Evolutionary conservation across 1,140 invertebrate species (phyloP).

Genomic region (Wiebesia pumilae): DNA sequence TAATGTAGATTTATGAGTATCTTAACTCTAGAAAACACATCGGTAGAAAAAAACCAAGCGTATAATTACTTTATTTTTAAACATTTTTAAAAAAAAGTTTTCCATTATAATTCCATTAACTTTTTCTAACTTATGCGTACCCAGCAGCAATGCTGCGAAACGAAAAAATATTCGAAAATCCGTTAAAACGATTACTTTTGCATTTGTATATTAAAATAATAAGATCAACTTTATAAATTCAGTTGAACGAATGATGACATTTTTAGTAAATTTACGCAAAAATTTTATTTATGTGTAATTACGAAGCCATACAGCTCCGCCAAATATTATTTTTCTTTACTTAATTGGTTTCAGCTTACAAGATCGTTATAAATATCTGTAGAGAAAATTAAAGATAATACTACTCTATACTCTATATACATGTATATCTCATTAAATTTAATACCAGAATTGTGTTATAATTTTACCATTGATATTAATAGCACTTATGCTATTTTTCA

Average conservation of each 20-base stretch:
- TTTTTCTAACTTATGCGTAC: background rate
- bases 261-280: background rate
- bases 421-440: background rate
- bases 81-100: background rate
- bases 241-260: background rate
- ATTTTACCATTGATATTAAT: background rate
- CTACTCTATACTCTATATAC: background rate
- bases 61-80: background rate
- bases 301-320: background rate
- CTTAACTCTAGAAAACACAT: background rate
- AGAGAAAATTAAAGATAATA: background rate
- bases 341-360: constrained; percentile 31
- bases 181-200: too few relatives aligned
- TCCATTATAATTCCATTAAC: background rate
- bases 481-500: background rate
- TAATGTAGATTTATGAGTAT: background rate
- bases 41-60: background rate
- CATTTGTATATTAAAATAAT: too few relatives aligned
- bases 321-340: constrained; percentile 13
- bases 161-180: background rate
- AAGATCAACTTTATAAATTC: too few relatives aligned
- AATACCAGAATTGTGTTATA: background rate
- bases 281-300: constrained; percentile 4
- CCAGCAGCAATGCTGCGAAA: background rate
- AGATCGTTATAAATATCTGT: constrained; percentile 10